Percentiles rank a stretch among this genome's conserved stretches.
These are phyloP conservation scores for Myotis lucifugus DNA, from an alignment of 2,113 vertebrate genomes.

Conservation along the genomic window DNA sequence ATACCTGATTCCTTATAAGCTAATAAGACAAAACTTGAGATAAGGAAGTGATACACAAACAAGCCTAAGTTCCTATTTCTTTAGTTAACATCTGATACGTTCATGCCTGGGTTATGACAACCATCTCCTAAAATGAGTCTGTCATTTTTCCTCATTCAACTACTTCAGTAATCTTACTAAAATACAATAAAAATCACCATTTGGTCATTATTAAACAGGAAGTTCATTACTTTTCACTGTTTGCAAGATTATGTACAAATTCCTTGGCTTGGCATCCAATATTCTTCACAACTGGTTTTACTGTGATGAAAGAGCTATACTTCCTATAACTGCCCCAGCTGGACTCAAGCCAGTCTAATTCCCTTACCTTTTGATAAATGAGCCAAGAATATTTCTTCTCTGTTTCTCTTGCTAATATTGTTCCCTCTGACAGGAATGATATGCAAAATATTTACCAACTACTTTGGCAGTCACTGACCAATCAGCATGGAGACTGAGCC, in stretches of 20 bases:
- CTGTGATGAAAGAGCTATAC: background rate
- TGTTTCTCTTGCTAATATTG: background rate
- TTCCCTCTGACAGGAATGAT: background rate
- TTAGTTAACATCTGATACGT: background rate
- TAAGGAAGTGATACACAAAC: background rate
- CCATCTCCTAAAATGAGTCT: background rate
- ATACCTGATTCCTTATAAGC: background rate
- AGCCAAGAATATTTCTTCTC: background rate
- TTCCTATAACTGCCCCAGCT: background rate
- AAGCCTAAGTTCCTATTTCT: background rate
- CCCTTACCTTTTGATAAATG: background rate
- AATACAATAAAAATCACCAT: background rate
- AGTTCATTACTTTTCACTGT: background rate
- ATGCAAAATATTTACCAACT: slow-evolving; percentile 18
- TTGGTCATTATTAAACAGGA: background rate
- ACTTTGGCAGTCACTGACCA: background rate
- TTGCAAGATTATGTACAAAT: background rate
- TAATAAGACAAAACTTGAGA: background rate
- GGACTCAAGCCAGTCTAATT: background rate
- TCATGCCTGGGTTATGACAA: background rate
- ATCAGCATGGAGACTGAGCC: background rate
- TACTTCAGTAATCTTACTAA: background rate
- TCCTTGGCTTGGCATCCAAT: background rate
- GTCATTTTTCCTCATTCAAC: background rate
- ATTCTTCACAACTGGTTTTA: background rate